These are phyloP conservation scores for Leptopilina syphax DNA, from an alignment of 2,888 invertebrate genomes.

Conservation along the genomic window DNA sequence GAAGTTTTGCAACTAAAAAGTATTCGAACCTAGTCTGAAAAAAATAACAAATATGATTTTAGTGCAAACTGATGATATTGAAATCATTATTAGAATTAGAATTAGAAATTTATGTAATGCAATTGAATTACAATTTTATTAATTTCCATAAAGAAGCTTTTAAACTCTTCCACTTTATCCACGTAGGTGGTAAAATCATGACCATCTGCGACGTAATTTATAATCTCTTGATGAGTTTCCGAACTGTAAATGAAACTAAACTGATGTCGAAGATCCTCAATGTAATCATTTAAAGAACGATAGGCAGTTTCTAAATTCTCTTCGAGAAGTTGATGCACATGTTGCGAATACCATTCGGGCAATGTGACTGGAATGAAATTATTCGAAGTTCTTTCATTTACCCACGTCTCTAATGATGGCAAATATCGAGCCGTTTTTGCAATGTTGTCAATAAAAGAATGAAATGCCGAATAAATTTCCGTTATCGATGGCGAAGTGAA, in stretches of 20 bases:
- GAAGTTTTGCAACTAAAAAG: conserved; percentile 82
- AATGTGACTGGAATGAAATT: conserved; percentile 59
- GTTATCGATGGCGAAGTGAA: conserved; percentile 61
- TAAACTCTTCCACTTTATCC: conserved; percentile 65
- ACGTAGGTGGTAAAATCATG: conserved; percentile 73
- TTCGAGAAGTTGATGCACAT: conserved; percentile 79
- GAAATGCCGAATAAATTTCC: conserved; percentile 62
- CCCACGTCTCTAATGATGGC: conserved; percentile 68
- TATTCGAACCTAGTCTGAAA: conserved; percentile 81
- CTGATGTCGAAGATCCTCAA: conserved; percentile 78
- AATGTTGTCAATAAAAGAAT: conserved; percentile 66
- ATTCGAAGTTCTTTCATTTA: conserved; percentile 61
- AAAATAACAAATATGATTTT: neutral
- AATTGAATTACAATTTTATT: conserved; percentile 64
- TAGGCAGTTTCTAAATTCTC: conserved; percentile 79
- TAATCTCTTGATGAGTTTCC: conserved; percentile 77
- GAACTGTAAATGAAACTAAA: conserved; percentile 80
- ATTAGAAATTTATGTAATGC: neutral
- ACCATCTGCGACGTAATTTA: conserved; percentile 78
- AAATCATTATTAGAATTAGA: too few relatives aligned
- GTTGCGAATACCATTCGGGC: conserved; percentile 72
- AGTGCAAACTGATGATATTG: too few relatives aligned
- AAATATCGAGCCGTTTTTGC: conserved; percentile 63
- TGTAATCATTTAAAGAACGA: conserved; percentile 79
- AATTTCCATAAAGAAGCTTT: conserved; percentile 63